Evolutionary conservation across 2,797 vertebrate genomes (phyloP).

Genomic region (Protonibea diacanthus): DNA sequence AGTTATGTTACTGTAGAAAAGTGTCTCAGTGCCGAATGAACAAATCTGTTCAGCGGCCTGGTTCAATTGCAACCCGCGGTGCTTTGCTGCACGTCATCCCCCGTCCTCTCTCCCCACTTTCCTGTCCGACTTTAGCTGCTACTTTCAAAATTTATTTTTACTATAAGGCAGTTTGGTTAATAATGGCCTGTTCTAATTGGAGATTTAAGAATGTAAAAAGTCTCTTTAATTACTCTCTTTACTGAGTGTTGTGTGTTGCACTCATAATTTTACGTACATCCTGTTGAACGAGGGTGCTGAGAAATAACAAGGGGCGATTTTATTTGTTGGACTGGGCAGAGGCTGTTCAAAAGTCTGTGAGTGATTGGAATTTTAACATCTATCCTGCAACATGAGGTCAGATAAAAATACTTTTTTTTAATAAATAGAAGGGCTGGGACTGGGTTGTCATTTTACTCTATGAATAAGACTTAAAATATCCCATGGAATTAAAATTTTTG

Average conservation of each 20-base stretch:
- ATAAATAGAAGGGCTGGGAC: background rate
- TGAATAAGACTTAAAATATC: background rate
- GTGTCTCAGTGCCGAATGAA: background rate
- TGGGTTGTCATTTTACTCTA: background rate
- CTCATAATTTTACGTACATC: background rate
- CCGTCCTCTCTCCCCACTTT: no score
- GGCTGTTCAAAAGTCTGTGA: background rate
- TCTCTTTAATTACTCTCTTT: background rate
- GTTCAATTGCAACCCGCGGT: no score
- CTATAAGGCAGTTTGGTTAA: background rate
- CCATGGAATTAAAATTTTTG: background rate
- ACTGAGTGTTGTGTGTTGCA: background rate
- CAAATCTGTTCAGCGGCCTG: no score
- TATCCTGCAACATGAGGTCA: background rate
- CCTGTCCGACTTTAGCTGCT: background rate
- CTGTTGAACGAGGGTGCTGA: background rate
- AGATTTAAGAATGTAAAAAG: background rate
- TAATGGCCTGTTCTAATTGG: background rate
- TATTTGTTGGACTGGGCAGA: background rate
- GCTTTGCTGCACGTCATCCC: no score
- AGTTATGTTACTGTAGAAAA: background rate
- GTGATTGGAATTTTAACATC: background rate
- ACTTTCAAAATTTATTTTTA: background rate
- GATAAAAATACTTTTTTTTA: background rate
- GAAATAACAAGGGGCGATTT: background rate